These are phyloP conservation scores for Aphidoletes aphidimyza DNA, from an alignment of 2,888 invertebrate species.

Conservation along the genomic window DNA sequence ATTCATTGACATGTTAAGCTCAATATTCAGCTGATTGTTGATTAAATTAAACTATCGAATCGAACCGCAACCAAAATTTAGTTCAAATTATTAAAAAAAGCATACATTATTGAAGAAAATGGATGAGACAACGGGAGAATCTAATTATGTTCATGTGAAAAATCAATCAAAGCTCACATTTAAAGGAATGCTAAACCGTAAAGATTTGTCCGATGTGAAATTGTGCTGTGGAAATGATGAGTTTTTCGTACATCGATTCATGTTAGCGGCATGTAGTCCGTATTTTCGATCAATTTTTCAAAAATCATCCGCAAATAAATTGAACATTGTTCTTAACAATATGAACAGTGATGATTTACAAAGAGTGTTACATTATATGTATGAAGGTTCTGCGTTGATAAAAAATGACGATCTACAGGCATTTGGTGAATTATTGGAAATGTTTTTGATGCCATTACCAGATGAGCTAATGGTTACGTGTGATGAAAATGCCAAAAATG, in stretches of 20 bases:
- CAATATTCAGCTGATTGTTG: too few relatives aligned
- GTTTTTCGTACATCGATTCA: background rate
- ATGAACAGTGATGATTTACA: background rate
- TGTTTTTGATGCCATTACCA: background rate
- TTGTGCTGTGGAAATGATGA: background rate
- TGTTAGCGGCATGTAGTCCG: constrained; percentile 29
- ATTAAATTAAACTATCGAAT: too few relatives aligned
- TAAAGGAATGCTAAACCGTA: background rate
- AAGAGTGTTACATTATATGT: background rate
- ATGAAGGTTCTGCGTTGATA: background rate
- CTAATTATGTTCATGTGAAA: background rate
- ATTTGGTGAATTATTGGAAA: background rate
- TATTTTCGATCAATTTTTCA: background rate
- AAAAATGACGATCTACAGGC: background rate
- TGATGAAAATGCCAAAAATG: background rate
- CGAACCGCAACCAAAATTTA: too few relatives aligned
- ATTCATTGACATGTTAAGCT: too few relatives aligned
- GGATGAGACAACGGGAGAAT: background rate
- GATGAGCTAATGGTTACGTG: background rate
- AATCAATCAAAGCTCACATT: background rate
- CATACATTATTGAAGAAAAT: too few relatives aligned
- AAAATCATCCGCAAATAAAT: background rate
- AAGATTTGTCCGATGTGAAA: background rate
- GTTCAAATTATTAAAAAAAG: too few relatives aligned
- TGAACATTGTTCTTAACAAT: background rate